These are phyloP conservation scores for Nesoenas mayeri DNA, from an alignment of 2,113 vertebrate species.

Conservation along the genomic window DNA sequence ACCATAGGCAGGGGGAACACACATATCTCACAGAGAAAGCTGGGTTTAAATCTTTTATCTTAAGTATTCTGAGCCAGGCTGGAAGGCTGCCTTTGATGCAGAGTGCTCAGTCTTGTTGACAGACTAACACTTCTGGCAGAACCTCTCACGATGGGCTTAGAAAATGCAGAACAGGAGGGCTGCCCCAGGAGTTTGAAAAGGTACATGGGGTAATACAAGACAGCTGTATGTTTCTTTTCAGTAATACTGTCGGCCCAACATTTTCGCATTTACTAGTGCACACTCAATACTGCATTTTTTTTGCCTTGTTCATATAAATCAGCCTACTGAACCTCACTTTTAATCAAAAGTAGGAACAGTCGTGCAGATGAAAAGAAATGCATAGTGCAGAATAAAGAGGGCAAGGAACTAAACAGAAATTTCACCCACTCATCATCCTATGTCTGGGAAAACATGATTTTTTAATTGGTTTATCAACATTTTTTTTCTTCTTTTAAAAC, in stretches of 20 bases:
- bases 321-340: not conserved
- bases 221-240: not conserved
- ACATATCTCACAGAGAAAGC: not conserved
- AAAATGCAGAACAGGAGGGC: not conserved
- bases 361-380: not conserved
- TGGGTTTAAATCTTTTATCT: not conserved
- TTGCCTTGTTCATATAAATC: not conserved
- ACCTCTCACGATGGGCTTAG: not conserved
- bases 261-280: not conserved
- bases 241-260: not conserved
- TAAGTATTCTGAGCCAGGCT: not conserved
- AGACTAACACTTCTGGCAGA: not conserved
- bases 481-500: not conserved
- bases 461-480: not conserved
- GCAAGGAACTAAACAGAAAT: not conserved
- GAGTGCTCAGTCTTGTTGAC: not conserved
- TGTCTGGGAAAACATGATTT: not conserved
- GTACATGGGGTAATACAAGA: not conserved
- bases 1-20: not conserved
- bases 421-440: not conserved
- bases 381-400: not conserved
- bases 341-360: not conserved
- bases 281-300: accelerated
- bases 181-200: not conserved
- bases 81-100: not conserved